A percentile compares a stretch with the other conserved stretches of the same genome.
These are phyloP conservation scores for Clarias laeviceps DNA, from an alignment of 2,797 vertebrate species.

Conservation along the genomic window DNA sequence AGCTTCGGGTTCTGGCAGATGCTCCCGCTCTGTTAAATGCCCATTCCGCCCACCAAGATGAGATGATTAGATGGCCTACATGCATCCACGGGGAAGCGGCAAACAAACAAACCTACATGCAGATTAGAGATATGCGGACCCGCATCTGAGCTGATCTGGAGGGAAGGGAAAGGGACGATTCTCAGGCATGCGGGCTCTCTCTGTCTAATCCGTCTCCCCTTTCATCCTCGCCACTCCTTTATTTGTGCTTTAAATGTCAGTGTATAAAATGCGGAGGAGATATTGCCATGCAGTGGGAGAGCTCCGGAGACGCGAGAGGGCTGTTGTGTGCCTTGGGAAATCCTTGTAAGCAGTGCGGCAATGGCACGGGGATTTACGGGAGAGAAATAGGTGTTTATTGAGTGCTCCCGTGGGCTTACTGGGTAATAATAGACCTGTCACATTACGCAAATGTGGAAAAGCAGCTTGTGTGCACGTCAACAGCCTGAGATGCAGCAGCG, in stretches of 20 bases:
- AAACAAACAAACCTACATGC: slow-evolving; percentile 51
- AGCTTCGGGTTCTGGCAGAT: slow-evolving; percentile 15
- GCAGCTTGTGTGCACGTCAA: slow-evolving; percentile 70
- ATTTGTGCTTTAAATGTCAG: slow-evolving; percentile 86
- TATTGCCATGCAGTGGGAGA: slow-evolving; percentile 67
- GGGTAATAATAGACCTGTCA: slow-evolving; percentile 87
- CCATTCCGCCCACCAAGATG: slow-evolving; percentile 36
- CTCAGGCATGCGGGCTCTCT: slow-evolving; percentile 67
- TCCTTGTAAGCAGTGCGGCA: slow-evolving; percentile 73
- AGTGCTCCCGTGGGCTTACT: slow-evolving; percentile 81
- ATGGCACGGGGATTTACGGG: slow-evolving; percentile 77
- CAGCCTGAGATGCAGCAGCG: slow-evolving; percentile 66
- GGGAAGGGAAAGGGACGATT: slow-evolving; percentile 64
- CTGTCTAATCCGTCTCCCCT: slow-evolving; percentile 73
- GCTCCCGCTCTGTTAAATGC: slow-evolving; percentile 46
- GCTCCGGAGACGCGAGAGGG: slow-evolving; percentile 61
- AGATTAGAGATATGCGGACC: slow-evolving; percentile 34
- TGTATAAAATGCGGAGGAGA: slow-evolving; percentile 73
- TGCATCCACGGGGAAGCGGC: neutral
- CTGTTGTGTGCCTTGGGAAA: slow-evolving; percentile 78
- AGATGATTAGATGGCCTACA: slow-evolving; percentile 29
- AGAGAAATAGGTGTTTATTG: slow-evolving; percentile 85
- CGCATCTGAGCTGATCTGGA: slow-evolving; percentile 44
- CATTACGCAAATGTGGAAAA: slow-evolving; percentile 84
- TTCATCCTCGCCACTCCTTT: slow-evolving; percentile 76